These are phyloP conservation scores for Cyprinodon tularosa DNA, from an alignment of 2,113 vertebrate genomes.

Conservation along the genomic window DNA sequence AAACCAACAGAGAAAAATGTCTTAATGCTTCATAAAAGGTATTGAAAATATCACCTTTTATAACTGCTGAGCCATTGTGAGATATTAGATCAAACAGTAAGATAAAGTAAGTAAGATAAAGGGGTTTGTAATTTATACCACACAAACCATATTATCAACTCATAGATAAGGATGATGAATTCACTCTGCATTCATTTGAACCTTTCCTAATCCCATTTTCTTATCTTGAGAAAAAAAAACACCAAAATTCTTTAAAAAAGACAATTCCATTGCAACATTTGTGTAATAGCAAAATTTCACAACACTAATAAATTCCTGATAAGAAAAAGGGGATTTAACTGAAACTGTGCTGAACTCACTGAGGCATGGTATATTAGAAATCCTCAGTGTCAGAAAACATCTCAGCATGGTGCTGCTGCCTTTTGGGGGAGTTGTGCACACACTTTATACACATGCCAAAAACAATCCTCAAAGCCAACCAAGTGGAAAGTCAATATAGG, in stretches of 20 bases:
- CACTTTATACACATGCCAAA: slow-evolving; percentile 27
- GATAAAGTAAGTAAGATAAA: slow-evolving; percentile 15
- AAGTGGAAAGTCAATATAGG: slow-evolving; percentile 50
- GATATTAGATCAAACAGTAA: slow-evolving; percentile 34
- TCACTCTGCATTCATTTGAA: slow-evolving; percentile 49
- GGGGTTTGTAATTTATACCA: slow-evolving; percentile 59
- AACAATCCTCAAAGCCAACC: slow-evolving; percentile 39
- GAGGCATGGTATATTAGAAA: slow-evolving; percentile 18
- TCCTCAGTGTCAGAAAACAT: slow-evolving; percentile 40
- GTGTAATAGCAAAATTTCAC: slow-evolving; percentile 5
- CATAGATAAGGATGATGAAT: slow-evolving; percentile 26
- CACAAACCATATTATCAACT: slow-evolving; percentile 49
- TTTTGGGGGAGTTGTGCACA: slow-evolving; percentile 6
- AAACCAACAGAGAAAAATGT: too few relatives aligned
- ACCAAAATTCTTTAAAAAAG: not conserved
- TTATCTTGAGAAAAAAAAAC: slow-evolving; percentile 20
- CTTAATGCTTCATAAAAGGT: not conserved
- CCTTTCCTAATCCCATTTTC: slow-evolving; percentile 47
- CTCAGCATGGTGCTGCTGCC: slow-evolving; percentile 19
- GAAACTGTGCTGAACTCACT: slow-evolving; percentile 23
- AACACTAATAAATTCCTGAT: slow-evolving; percentile 11
- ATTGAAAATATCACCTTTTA: not conserved
- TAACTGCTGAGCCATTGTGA: slow-evolving; percentile 1
- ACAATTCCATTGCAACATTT: slow-evolving; percentile 20
- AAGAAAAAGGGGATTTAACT: not conserved